Evolutionary conservation across 2,113 vertebrate species (phyloP).

Genomic region (Neogobius melanostomus): DNA sequence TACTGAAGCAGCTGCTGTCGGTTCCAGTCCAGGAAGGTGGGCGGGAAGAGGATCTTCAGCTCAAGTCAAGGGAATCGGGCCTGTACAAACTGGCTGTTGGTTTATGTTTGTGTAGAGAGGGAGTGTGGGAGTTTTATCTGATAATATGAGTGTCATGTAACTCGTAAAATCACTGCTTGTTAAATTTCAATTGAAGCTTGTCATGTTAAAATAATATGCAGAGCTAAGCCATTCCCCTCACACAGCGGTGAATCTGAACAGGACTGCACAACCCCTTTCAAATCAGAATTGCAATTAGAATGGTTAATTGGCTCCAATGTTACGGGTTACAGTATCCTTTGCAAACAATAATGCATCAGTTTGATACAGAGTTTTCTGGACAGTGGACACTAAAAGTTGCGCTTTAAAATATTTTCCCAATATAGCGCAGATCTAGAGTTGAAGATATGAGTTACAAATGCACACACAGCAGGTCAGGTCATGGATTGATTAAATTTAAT

Average conservation of each 20-base stretch:
- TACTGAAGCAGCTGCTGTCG: constrained; percentile 64
- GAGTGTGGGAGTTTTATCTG: constrained; percentile 49
- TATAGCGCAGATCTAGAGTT: constrained; percentile 6
- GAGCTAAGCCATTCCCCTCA: not conserved
- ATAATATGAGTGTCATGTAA: constrained; percentile 20
- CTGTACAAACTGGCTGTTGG: constrained; percentile 48
- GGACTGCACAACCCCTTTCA: no score
- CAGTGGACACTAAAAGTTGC: no score
- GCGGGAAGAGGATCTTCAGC: constrained; percentile 61
- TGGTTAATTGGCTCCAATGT: no score
- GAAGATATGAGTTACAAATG: constrained; percentile 24
- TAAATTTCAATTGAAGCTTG: constrained; percentile 17
- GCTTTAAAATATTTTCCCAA: no score
- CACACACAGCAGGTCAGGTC: constrained; percentile 51
- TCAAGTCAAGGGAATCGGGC: constrained; percentile 15
- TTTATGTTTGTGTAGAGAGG: constrained; percentile 33
- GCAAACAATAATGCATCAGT: no score
- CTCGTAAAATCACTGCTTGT: constrained; percentile 19
- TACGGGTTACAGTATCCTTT: no score
- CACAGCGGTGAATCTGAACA: not conserved
- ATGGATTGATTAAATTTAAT: constrained; percentile 75
- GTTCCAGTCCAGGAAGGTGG: constrained; percentile 67
- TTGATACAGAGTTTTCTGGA: no score
- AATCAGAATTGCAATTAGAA: no score
- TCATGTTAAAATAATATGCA: constrained; percentile 12